A percentile compares a stretch with the other conserved stretches of the same genome.
Evolutionary conservation across 2,888 invertebrate species (phyloP).

Genomic region (Lordiphosa andalusiaca): DNA sequence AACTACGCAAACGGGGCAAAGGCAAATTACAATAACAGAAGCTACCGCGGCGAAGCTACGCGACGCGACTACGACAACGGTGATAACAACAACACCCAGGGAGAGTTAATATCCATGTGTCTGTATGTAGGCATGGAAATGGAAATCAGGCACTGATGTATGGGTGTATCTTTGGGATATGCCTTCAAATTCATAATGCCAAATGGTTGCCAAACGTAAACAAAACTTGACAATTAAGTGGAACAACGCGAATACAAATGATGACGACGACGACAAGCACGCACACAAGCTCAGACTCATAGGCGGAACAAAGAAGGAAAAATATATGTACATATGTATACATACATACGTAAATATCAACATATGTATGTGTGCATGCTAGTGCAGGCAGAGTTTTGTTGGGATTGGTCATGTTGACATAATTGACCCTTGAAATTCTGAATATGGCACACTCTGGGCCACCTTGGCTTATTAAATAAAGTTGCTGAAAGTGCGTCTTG

Average conservation of each 20-base stretch:
- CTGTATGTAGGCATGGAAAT: constrained; percentile 3
- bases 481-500: no score
- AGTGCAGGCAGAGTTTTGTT: no score
- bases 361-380: background rate
- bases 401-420: no score
- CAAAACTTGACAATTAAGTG: constrained; percentile 67
- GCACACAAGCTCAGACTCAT: background rate
- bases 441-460: no score
- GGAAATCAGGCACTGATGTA: constrained; percentile 13
- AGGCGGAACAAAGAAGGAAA: background rate
- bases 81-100: constrained; percentile 13
- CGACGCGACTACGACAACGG: constrained; percentile 12
- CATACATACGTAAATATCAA: background rate
- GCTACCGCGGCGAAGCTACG: constrained; percentile 32
- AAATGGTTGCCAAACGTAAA: constrained; percentile 51
- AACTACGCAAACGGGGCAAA: background rate
- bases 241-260: constrained; percentile 32
- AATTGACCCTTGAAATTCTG: no score
- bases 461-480: no score
- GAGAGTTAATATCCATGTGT: constrained; percentile 2
- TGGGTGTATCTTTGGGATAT: constrained; percentile 4
- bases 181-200: constrained; percentile 14
- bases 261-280: constrained; percentile 9
- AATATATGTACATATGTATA: background rate
- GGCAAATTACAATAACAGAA: constrained; percentile 58